These are phyloP conservation scores for Anoplopoma fimbria DNA, from an alignment of 2,113 vertebrate genomes.

Conservation along the genomic window DNA sequence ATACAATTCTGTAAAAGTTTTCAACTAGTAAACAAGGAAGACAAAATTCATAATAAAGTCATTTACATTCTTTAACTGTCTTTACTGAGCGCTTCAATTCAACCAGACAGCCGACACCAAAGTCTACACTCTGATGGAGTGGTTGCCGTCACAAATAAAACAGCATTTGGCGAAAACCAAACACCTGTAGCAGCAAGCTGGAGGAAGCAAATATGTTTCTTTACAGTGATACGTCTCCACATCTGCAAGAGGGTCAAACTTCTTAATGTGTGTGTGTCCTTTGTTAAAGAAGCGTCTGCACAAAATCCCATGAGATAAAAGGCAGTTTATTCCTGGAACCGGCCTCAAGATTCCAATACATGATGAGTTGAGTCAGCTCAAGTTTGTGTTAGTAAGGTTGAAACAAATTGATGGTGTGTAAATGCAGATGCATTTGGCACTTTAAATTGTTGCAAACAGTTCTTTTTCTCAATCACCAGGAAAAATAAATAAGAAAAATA, in stretches of 20 bases:
- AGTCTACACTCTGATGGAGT: slow-evolving; percentile 12
- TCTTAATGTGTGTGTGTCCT: slow-evolving; percentile 17
- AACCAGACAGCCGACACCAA: not conserved
- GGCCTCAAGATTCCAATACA: not conserved
- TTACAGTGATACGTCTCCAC: slow-evolving; percentile 26
- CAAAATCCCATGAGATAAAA: slow-evolving; percentile 35
- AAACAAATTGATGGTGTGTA: not conserved
- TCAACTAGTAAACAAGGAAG: not conserved
- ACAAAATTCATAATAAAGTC: not conserved
- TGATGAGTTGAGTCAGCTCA: not conserved
- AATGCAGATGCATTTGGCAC: not conserved
- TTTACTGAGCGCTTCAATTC: slow-evolving; percentile 12
- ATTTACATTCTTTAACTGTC: slow-evolving; percentile 26
- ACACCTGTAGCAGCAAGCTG: slow-evolving; percentile 34
- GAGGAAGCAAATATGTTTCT: slow-evolving; percentile 37
- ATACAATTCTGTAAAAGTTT: not conserved
- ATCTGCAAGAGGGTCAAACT: slow-evolving; percentile 41
- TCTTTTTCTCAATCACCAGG: not conserved
- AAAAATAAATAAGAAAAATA: not conserved
- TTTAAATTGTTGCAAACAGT: not conserved
- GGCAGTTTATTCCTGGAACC: slow-evolving; percentile 20
- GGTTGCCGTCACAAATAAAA: slow-evolving; percentile 35
- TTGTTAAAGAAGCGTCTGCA: slow-evolving; percentile 24
- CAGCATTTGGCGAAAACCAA: slow-evolving; percentile 59
- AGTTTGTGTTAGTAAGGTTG: slow-evolving; percentile 13